Evolutionary conservation across 2,888 invertebrate genomes (phyloP).

Genomic region (Sinhomidia bicolor): DNA sequence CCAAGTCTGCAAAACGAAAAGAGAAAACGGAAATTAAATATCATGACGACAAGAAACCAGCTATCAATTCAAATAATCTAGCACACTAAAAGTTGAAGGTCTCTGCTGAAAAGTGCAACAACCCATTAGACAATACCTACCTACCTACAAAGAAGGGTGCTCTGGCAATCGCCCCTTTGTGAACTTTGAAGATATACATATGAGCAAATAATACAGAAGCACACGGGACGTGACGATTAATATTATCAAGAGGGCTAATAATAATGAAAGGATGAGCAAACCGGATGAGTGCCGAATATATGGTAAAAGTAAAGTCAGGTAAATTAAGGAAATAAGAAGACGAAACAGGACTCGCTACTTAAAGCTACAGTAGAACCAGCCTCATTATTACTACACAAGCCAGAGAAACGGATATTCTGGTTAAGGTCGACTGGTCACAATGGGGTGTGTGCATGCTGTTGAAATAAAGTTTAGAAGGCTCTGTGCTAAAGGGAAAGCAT

Average conservation of each 20-base stretch:
- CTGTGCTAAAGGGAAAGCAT: constrained; percentile 21
- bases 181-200: background rate
- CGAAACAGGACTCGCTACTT: constrained; percentile 46
- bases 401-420: constrained; percentile 76
- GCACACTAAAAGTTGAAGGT: constrained; percentile 31
- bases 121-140: constrained; percentile 12
- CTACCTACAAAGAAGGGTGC: background rate
- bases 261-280: constrained; percentile 68
- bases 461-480: background rate
- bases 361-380: constrained; percentile 2
- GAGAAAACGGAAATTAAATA: constrained; percentile 64
- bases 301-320: constrained; percentile 60
- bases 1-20: constrained; percentile 86
- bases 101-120: constrained; percentile 56
- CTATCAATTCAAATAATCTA: constrained; percentile 24
- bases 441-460: constrained; percentile 38
- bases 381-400: constrained; percentile 41
- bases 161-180: background rate
- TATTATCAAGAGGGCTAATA: constrained; percentile 60
- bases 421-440: constrained; percentile 79
- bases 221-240: constrained; percentile 56
- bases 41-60: background rate
- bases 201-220: background rate
- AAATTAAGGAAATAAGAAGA: constrained; percentile 74
- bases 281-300: constrained; percentile 76